A percentile compares a stretch with the other conserved stretches of the same genome.
These are phyloP conservation scores for Achroia grisella DNA, from an alignment of 1,140 invertebrate genomes.

Conservation along the genomic window DNA sequence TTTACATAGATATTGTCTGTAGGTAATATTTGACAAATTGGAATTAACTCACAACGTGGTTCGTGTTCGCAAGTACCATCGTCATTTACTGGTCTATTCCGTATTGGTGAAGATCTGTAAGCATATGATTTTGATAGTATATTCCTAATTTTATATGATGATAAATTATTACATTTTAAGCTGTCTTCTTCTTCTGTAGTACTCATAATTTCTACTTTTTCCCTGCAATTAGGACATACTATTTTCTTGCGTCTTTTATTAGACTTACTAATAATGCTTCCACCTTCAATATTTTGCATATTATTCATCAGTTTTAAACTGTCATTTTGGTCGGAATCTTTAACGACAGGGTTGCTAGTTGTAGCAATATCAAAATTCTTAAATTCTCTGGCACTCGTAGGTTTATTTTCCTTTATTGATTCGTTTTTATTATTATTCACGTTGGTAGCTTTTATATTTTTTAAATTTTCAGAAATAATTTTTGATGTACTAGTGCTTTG, in stretches of 20 bases:
- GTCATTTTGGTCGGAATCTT: too few species aligned
- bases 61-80: slow-evolving; percentile 38
- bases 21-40: slow-evolving; percentile 47
- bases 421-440: slow-evolving; percentile 13
- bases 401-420: slow-evolving; percentile 23
- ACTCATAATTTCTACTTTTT: slow-evolving; percentile 37
- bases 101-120: slow-evolving; percentile 2
- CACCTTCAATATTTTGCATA: too few species aligned
- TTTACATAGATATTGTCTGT: slow-evolving; percentile 23
- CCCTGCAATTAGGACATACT: slow-evolving; percentile 51
- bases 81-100: slow-evolving; percentile 11
- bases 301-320: too few species aligned
- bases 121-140: slow-evolving; percentile 7
- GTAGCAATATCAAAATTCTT: slow-evolving; percentile 7
- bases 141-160: slow-evolving; percentile 15
- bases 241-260: slow-evolving; percentile 32
- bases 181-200: slow-evolving; percentile 40
- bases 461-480: slow-evolving; percentile 9
- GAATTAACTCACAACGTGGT: slow-evolving; percentile 46
- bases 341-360: not conserved
- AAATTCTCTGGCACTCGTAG: slow-evolving; percentile 2
- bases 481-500: slow-evolving; percentile 36
- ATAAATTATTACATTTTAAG: slow-evolving; percentile 21
- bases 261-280: slow-evolving; percentile 9
- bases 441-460: slow-evolving; percentile 12